Evolutionary conservation across 2,797 vertebrate genomes (phyloP), one percentile per base, ranked within the genome.

Genomic region (Peromyscus nudipes): DNA sequence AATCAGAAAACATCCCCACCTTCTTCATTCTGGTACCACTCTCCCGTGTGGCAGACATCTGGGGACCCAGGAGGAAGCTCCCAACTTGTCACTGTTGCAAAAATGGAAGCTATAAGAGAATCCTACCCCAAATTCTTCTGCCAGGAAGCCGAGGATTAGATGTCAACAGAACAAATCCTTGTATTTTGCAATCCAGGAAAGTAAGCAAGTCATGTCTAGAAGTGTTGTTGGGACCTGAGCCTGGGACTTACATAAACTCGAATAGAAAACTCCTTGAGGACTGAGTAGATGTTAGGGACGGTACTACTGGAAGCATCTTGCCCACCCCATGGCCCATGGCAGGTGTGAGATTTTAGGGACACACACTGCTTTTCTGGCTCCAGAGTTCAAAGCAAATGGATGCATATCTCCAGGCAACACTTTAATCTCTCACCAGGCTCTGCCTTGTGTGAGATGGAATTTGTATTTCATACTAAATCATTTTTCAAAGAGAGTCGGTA

Each of bases 131-230:
- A 67, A 4, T 85, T 49, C 40, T 94, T 82, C 92, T 77, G 40
- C 16, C 86, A 46, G 86, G 84, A 95, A 91, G 86, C 67, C 73
- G 67, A 89, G 49, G 49, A 67, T 93, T 96, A 92, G 52, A 25
- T 92, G 43, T 85, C 46, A 17, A 81, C 27, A 43, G 67, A 57
- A 40, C 31, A 92, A 52, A 46, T 34, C 25, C 80, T 89, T 95
- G 46, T 81, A 83, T 94, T 92, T 87, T 90, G 23, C 52, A 87
- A 23, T 67, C 57, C 57, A 49, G 40, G 40, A 90, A 92, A 91
- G 69, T 90, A 84, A 89, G 40, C 77, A 29, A 89, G 60, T 92
- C 71, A 85, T 90, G 96, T 96, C 73, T 86, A 79, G 14, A 95
- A 82, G n/a, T 52, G 17, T 90, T 79, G 31, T 76, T 76, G 46